Evolutionary conservation across 2,797 vertebrate genomes (phyloP).

Genomic region (Serranus cabrilla): DNA sequence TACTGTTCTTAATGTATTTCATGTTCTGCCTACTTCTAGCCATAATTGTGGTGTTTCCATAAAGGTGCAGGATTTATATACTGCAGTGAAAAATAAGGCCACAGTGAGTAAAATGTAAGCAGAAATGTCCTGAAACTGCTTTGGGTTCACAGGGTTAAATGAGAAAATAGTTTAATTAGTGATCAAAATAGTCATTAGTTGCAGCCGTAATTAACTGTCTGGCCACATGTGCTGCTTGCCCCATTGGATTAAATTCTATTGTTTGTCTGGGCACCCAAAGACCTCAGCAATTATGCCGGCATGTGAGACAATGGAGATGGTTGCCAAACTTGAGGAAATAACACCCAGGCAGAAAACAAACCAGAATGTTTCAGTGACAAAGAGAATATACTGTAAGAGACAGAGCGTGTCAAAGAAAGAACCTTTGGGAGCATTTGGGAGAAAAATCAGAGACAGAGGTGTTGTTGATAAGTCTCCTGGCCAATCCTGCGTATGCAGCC

Average conservation of each 20-base stretch:
- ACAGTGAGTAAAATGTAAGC: no score
- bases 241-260: background rate
- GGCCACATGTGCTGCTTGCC: conserved; percentile 10
- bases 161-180: background rate
- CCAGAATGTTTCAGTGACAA: background rate
- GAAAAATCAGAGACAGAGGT: conserved; percentile 9
- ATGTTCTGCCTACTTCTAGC: no score
- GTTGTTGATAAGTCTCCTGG: conserved; percentile 39
- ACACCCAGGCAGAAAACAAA: conserved; percentile 31
- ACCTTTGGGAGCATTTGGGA: background rate
- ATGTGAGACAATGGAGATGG: background rate
- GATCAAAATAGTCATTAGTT: background rate
- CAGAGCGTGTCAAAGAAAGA: conserved; percentile 2
- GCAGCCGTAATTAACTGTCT: background rate
- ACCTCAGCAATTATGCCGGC: background rate
- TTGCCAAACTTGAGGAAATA: conserved; percentile 32
- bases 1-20: no score
- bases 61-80: no score
- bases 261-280: conserved; percentile 9
- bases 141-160: background rate
- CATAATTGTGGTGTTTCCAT: no score
- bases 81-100: no score
- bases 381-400: conserved; percentile 22
- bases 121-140: background rate
- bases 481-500: conserved; percentile 58